Evolutionary conservation across 1,140 invertebrate species (phyloP), one percentile per base, ranked within the genome.

Genomic region (Chionoecetes opilio): DNA sequence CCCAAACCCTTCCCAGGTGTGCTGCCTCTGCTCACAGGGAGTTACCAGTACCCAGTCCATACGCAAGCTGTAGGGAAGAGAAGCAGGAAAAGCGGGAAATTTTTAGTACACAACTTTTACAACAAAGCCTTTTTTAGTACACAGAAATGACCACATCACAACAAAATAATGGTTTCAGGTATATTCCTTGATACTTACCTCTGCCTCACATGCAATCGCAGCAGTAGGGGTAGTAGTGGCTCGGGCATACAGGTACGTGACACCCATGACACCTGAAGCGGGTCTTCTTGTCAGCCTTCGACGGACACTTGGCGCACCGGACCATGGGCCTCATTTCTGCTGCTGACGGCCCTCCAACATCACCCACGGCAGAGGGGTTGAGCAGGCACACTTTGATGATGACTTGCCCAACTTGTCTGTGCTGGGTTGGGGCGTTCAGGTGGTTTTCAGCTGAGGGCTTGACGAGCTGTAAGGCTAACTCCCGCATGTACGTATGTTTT

Each of bases 401-500:
- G 63, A 82, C n/a, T 17, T 0, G 26, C 41, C 53, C 91, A 17
- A 94, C n/a, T 26, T 38, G 35, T 14, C 2, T 35, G 1, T 38
- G 91, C 87, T 34, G 26, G 35, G 11, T 29, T 21, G 38, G 53
- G 53, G 5, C 17, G 53, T 63, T 63, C 9, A 84, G 46, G 6
- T 0, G 35, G 41, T 87, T 1, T 86, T 46, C 31, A 35, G 87
- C 93, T 90, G 21, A 26, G 86, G 35, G 38, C 26, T 92, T 82
- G 87, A 94, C 35, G 8, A n/a, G 26, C 37, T 63, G 53, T 21
- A n/a, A 11, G 34, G 93, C 93, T 86, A 94, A 29, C 8, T 8
- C 14, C 11, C 91, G 93, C 93, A 94, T 94, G 38, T 53, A 94
- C 86, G n/a, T n/a, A n/a, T 46, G 14, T 86, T 34, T n/a, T 32